These are phyloP conservation scores for Urophycis tenuis DNA, from an alignment of 2,797 vertebrate genomes.

Conservation along the genomic window DNA sequence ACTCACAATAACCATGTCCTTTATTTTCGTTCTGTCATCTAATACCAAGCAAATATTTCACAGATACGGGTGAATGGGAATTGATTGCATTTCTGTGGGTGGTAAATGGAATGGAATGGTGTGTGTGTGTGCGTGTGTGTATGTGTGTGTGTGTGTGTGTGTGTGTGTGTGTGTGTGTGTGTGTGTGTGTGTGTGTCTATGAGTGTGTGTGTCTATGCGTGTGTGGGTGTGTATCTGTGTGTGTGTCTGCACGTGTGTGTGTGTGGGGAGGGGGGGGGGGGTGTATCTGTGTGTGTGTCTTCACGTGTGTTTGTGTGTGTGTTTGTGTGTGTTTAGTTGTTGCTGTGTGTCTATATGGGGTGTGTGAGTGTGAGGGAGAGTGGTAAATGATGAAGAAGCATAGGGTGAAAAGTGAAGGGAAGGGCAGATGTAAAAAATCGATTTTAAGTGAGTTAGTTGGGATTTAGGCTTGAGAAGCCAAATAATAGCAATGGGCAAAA, in stretches of 20 bases:
- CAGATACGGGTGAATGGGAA: slow-evolving; percentile 60
- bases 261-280: too few relatives aligned
- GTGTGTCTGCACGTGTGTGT: not conserved
- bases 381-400: slow-evolving; percentile 55
- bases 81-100: slow-evolving; percentile 64
- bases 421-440: slow-evolving; percentile 47
- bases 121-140: slow-evolving; percentile 1
- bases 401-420: slow-evolving; percentile 43
- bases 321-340: not conserved
- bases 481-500: slow-evolving; percentile 48
- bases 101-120: slow-evolving; percentile 60
- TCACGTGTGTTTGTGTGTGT: not conserved
- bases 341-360: too few relatives aligned
- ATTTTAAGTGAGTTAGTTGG: slow-evolving; percentile 53
- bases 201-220: too few relatives aligned
- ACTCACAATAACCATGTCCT: slow-evolving; percentile 37
- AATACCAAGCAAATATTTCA: slow-evolving; percentile 67
- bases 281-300: not conserved
- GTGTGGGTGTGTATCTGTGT: not conserved
- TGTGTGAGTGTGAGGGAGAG: slow-evolving; percentile 40
- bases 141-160: not conserved
- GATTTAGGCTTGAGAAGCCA: slow-evolving; percentile 52
- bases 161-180: not conserved
- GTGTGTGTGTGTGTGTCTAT: not conserved
- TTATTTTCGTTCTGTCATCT: slow-evolving; percentile 48